Percentiles rank a stretch among this genome's conserved stretches.
These are phyloP conservation scores for Dolichotis patagonum DNA, from an alignment of 2,113 vertebrate species.

Conservation along the genomic window DNA sequence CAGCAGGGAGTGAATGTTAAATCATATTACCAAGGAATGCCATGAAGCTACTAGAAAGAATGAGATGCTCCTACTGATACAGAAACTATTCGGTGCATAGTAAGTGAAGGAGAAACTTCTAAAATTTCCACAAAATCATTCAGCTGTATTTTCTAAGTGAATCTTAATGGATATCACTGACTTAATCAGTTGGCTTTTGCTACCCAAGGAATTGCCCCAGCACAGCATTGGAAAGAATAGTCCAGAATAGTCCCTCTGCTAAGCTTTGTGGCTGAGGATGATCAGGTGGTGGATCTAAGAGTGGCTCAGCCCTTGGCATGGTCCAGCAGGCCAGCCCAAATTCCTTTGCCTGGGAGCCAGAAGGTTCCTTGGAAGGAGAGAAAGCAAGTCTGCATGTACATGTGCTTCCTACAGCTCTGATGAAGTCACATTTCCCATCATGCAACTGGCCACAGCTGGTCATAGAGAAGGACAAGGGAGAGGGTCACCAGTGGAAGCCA, in stretches of 20 bases:
- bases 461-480: background rate
- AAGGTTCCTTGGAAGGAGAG: too few species aligned
- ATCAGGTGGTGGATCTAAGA: background rate
- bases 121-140: background rate
- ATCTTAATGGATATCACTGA: background rate
- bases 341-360: background rate
- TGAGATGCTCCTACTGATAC: background rate
- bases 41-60: background rate
- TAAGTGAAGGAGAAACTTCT: background rate
- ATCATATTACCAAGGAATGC: background rate
- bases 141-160: background rate
- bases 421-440: background rate
- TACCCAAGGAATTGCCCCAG: background rate
- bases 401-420: background rate
- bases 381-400: background rate
- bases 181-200: background rate
- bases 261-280: background rate
- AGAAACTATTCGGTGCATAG: background rate
- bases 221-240: background rate
- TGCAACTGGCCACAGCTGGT: background rate
- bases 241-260: background rate
- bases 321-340: background rate
- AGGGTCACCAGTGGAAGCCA: background rate
- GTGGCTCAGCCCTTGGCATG: background rate
- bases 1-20: background rate